Evolutionary conservation across 92 coral and sea anemone species (phyloP), one percentile per base, ranked within the genome.

Genomic region (Paramuricea clavata): DNA sequence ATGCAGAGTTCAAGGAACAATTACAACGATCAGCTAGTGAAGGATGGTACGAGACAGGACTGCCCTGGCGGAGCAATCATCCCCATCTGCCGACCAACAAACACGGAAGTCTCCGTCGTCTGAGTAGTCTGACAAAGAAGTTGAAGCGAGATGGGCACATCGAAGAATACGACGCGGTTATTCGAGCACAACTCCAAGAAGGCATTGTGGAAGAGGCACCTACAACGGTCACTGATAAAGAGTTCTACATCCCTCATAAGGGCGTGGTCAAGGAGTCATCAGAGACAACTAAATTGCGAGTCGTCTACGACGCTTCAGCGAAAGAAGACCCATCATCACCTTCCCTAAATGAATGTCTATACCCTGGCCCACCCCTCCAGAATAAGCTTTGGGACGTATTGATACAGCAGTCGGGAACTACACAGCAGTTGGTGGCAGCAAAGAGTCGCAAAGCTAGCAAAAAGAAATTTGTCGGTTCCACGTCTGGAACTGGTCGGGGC

Each of bases 1-100:
- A 34, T 17, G 60, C 22, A 9, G 86, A 82, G 31, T 82, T 82
- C 76, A 82, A 82, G 62, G 78, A 82, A 35, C 87, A 82, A 21
- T 61, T 82, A 15, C n/a, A 34, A 25, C 60, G 78, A 16, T 44
- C 42, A 32, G 19, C 65, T 34, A n/a, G n/a, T n/a, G 86, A 82
- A 26, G 86, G 78, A 39, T 82, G 86, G 86, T 82, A 82, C 43
- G 78, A 82, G 26, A 82, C 86, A 11, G 76, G 75, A 5, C 33
- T 82, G 61, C 86, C 86, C 52, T 82, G 86, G 78, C 61, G 77
- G 30, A 71, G 86, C 49, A 82, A 82, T 31, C 86, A 82, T 42
- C 35, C 78, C 10, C 39, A 25, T 15, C 47, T 80, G 9, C 85
- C 85, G 16, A 8, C 69, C 49, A 80, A 80, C 85, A 33, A 80